Evolutionary conservation across 1,140 invertebrate species (phyloP).

Genomic region (Argopecten irradians): DNA sequence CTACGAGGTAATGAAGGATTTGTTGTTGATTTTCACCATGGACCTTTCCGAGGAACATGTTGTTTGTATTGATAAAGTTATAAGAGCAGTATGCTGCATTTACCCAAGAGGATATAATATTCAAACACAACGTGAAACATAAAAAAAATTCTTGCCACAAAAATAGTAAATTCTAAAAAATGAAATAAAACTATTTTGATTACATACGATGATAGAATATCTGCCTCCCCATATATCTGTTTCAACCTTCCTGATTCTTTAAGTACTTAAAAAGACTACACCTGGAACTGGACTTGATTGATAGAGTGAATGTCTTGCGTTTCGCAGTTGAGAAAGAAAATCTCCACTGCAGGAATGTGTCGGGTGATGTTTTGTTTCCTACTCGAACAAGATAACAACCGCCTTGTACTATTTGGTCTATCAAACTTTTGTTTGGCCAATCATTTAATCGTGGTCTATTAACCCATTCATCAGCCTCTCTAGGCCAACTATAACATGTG

Average conservation of each 20-base stretch:
- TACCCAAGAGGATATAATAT: conserved; percentile 22
- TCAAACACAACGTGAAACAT: conserved; percentile 13
- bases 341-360: conserved; percentile 24
- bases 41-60: conserved; percentile 32
- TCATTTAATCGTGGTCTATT: not conserved
- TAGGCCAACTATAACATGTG: not conserved
- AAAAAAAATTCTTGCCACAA: conserved; percentile 18
- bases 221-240: not conserved
- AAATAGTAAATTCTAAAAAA: conserved; percentile 28
- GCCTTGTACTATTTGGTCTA: conserved; percentile 4
- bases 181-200: conserved; percentile 44
- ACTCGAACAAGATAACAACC: conserved; percentile 33
- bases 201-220: conserved; percentile 42
- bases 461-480: conserved; percentile 13
- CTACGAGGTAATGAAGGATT: not conserved
- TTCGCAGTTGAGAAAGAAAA: conserved; percentile 32
- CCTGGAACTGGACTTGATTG: conserved; percentile 30
- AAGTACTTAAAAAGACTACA: conserved; percentile 20
- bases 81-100: conserved; percentile 3
- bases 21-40: not conserved
- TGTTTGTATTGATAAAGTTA: conserved; percentile 37
- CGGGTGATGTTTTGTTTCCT: not conserved
- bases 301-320: conserved; percentile 28
- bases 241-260: not conserved
- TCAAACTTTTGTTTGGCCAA: not conserved